Base-by-base conservation (phyloP, 2,797 vertebrate species). In the Acanthiza pusilla region DNA sequence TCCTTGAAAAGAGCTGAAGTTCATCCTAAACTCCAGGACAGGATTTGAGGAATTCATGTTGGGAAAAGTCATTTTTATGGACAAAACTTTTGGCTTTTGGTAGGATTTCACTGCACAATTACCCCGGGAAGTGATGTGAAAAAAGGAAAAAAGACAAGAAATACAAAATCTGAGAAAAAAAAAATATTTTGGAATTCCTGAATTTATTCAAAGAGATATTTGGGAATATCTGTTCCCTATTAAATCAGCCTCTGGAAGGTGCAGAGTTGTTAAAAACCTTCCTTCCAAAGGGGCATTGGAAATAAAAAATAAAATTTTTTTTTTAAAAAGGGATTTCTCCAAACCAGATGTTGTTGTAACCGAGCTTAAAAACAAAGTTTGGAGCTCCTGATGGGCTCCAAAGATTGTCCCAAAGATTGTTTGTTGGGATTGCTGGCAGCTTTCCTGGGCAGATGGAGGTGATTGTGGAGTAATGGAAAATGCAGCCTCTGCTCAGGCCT, bases 381-480 rank as follows among this genome's bases (percentile, higher is more conserved):
- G 57, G 80, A 82, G 61, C 38, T 87, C 43, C 5, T 70, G 78
- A 29, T 85, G 86, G 82, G 63, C 85, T 91, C 75, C 61, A 85
- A 77, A 84, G 45, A 51, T 34, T 36, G 78, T 89, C 22, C 86
- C 53, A 38, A 38, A 38, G 38, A 38, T 38, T 83, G 84, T 83
- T 85, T 89, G 84, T 54, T 91, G 81, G 42, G 53, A 61, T 47
- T 92, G 2, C 91, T 95, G 95, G 94, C 94, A 85, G 60, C 23
- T 57, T 3, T 76, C 78, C 61, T 85, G 32, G 94, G 94, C 92
- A 94, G 87, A 96, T 92, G 92, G 89, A 91, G 94, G 71, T 79
- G 72, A 91, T 80, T 89, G 94, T 6, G 10, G 63, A 77, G 3
- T 83, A 54, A 91, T 93, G 95, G 80, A 57, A 95, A 95, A 92